Evolutionary conservation across 2,113 vertebrate genomes (phyloP), one percentile per base, ranked within the genome.

Genomic region (Aptenodytes patagonicus): DNA sequence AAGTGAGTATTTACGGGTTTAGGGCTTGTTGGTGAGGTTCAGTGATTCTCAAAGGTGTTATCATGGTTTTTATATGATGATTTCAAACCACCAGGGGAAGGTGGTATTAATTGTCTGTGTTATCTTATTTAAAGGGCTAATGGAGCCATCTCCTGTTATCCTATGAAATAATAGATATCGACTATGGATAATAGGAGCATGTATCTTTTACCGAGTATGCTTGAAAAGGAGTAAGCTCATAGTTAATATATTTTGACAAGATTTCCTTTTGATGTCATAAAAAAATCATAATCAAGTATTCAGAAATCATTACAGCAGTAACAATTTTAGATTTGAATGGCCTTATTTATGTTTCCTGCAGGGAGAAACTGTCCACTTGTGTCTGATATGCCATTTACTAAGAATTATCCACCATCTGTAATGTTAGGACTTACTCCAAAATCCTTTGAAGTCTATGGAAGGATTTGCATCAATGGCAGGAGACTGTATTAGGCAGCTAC

Each of bases 391-490:
- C 42, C 71, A 80, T 96, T 93, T 94, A 80, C 58, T 51, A 28
- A 89, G 89, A 90, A 84, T 75, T 92, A 89, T 44, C 72, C 77
- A 82, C 81, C 80, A 87, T 87, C 66, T 85, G 82, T 75, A 94
- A 85, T 36, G 20, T 76, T 87, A 95, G 65, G 65, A 90, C 25
- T 90, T 91, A 75, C 40, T 93, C 65, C 87, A 79, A 97, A 95
- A 70, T 77, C 52, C 69, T 91, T 80, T 97, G 93, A 95, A 90
- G 71, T 89, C 29, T 62, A 68, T 79, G 40, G 69, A 87, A 84
- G 49, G 66, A 93, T 96, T 95, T 91, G 9, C 52, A 68, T 71
- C 69, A 44, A 14, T 1, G 5, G 9, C 80, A 90, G 69, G 38
- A 24, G 21, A 68, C 49, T 80, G 11, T 71, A 14, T 73, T 52